Evolutionary conservation across 2,888 invertebrate genomes (phyloP).

Genomic region (Chelonus formosanus): DNA sequence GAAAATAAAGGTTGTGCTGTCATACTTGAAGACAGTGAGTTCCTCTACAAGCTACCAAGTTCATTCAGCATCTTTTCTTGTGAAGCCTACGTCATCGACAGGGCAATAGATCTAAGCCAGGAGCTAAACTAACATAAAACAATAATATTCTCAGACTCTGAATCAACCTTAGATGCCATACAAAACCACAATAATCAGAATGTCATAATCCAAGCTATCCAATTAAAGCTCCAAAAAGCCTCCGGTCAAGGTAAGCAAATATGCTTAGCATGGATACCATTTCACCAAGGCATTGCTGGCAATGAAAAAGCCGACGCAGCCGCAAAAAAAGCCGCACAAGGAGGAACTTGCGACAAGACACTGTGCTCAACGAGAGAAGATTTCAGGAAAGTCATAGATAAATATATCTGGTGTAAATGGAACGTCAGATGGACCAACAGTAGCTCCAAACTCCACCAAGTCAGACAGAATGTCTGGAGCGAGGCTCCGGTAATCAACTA

Average conservation of each 20-base stretch:
- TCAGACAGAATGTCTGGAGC: too few species aligned
- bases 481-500: neutral
- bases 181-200: neutral
- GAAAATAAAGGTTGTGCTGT: constrained; percentile 7
- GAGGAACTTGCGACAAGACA: neutral
- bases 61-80: constrained; percentile 16
- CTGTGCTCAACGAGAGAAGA: too few species aligned
- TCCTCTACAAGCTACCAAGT: neutral
- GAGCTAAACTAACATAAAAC: neutral
- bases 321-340: constrained; percentile 11
- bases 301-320: constrained; percentile 3
- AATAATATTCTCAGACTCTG: constrained; percentile 14
- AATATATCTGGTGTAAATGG: too few species aligned
- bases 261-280: constrained; percentile 48
- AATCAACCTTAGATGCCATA: constrained; percentile 13
- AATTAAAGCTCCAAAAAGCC: neutral
- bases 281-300: constrained; percentile 3
- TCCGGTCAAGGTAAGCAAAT: neutral
- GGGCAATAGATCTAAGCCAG: neutral
- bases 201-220: constrained; percentile 13
- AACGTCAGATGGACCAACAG: too few species aligned
- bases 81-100: neutral
- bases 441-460: too few species aligned
- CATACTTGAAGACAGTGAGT: neutral
- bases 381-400: too few species aligned